Percentiles rank a stretch among this genome's conserved stretches.
phyloP scores from a whole-genome alignment of 2,797 vertebrate genomes.

The Saxicola maurus region DNA sequence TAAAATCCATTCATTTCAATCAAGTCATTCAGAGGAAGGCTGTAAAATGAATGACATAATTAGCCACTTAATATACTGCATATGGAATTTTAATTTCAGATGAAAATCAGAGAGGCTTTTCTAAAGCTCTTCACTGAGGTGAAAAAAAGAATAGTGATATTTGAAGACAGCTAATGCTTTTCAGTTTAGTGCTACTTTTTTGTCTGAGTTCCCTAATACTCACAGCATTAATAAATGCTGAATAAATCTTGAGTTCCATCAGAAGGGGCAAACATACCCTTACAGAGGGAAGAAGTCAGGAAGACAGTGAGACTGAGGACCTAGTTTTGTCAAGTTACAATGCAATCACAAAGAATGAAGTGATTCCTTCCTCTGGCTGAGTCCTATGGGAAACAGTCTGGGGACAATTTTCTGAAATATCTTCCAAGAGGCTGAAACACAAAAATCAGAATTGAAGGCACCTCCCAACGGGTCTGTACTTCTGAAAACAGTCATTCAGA shows the following conservation, averaged over 20 bases:
- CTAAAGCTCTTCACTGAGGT: background rate
- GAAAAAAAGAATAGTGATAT: background rate
- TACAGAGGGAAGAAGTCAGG: background rate
- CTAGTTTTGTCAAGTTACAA: background rate
- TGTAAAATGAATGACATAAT: conserved; percentile 68
- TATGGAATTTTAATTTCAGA: conserved; percentile 47
- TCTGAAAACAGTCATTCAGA: background rate
- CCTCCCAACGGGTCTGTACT: background rate
- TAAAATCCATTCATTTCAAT: conserved; percentile 61
- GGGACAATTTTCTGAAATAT: background rate
- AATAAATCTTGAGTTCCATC: background rate
- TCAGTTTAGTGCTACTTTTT: background rate
- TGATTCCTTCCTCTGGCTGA: background rate
- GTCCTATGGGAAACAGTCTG: background rate
- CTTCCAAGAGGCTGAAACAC: background rate
- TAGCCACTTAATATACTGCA: conserved; percentile 62
- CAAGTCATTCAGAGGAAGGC: conserved; percentile 52
- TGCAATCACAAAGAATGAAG: background rate
- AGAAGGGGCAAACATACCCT: background rate
- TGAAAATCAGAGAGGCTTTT: conserved; percentile 41
- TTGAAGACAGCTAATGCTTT: background rate
- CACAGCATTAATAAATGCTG: background rate
- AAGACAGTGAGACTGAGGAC: background rate
- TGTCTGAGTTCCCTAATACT: background rate
- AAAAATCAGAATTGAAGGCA: background rate